Base-by-base conservation (phyloP, 1,140 invertebrate genomes). In the Heliconius himera region DNA sequence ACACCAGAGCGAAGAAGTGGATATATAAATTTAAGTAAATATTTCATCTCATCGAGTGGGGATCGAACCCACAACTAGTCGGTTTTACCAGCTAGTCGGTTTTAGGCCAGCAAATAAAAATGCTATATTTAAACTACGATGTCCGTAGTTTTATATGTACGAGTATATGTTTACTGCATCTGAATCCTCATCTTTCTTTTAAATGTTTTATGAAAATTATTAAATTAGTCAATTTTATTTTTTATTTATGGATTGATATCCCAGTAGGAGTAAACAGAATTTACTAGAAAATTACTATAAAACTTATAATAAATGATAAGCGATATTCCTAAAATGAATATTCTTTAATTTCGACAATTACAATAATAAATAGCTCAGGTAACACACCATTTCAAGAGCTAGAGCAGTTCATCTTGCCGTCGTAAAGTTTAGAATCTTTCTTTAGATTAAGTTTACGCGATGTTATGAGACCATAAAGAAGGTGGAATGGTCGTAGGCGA, bases 371-470 rank as follows among this genome's bases (percentile, higher is more conserved):
- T 66, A 56, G 74, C 80, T 74, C 74, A 51, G 46, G 70, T 29
- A 74, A 76, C 78, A 81, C 74, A 73, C 73, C 70, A 74, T 79
- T 78, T 82, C 71, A 76, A 71, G 72, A 75, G 78, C 80, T 76
- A 41, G 76, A 60, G 74, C 70, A 82, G 83, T 85, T 79, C 80
- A 85, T 82, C 73, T 73, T 79, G 74, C 33, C 38, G 75, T 90
- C 87, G 85, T 93, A 91, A 93, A 91, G 76, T 84, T 86, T 77
- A 80, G 86, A 87, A 90, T 87, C 85, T 85, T 82, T 87, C 84
- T 83, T 78, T 86, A 89, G 85, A 87, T 88, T 88, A 86, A 82
- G 82, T 89, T 90, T 89, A 88, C 84, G 85, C 85, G 77, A 84
- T 85, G 85, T 87, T 88, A 89, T 78, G 83, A 82, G 84, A 77